Percentiles rank a stretch among this genome's conserved stretches.
Evolutionary conservation across 2,797 vertebrate species (phyloP).

Genomic region (Dipus sagitta): DNA sequence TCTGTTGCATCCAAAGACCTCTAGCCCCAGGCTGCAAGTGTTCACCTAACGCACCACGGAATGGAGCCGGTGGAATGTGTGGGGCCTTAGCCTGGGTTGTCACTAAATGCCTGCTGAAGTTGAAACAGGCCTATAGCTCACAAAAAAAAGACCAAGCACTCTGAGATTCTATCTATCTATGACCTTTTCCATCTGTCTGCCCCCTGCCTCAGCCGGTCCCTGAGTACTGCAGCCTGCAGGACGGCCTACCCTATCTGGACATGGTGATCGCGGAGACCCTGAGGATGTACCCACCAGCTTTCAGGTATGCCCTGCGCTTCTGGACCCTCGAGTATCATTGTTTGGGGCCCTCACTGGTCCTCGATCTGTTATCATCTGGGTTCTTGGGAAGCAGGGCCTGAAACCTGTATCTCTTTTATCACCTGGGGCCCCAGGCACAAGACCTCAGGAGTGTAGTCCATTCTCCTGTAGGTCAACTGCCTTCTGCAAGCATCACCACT

Average conservation of each 20-base stretch:
- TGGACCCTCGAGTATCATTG: not conserved
- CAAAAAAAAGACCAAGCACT: not conserved
- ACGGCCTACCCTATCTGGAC: slow-evolving; percentile 94
- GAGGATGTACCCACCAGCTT: slow-evolving; percentile 95
- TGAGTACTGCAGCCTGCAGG: slow-evolving; percentile 92
- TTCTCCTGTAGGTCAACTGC: not conserved
- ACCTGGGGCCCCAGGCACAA: not conserved
- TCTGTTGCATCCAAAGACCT: not conserved
- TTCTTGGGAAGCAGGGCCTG: not conserved
- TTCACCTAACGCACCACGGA: not conserved
- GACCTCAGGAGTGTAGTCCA: not conserved
- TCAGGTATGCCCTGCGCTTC: slow-evolving; percentile 89
- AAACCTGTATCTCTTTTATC: not conserved
- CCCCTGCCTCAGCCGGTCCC: slow-evolving; percentile 87
- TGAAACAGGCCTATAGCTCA: not conserved
- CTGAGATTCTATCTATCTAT: not conserved
- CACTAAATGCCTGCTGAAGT: not conserved
- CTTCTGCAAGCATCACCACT: not conserved
- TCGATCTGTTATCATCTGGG: not conserved
- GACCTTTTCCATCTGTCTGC: slow-evolving; percentile 47
- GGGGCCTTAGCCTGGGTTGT: not conserved
- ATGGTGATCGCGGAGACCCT: slow-evolving; percentile 96
- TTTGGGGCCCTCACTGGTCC: not conserved
- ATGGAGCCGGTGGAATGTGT: rapidly evolving
- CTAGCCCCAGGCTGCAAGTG: not conserved